Conservation (phyloP, 2,113 vertebrate genomes). For the Indicator maculatus region DNA sequence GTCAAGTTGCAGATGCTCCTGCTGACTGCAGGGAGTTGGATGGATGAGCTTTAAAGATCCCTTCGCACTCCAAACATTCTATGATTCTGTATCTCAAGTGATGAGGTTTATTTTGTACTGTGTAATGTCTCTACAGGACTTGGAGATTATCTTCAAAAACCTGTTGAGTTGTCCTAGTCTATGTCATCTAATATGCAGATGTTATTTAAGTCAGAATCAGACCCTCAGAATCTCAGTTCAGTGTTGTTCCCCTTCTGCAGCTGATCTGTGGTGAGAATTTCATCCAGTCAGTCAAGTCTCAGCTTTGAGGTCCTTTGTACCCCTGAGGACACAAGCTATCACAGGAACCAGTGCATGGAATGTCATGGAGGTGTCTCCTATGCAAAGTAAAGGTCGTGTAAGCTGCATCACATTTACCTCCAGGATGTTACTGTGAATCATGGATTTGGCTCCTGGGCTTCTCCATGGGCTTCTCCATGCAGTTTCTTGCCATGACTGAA, state of each 20-base stretch:
- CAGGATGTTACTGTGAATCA: background rate
- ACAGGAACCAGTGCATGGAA: background rate
- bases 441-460: background rate
- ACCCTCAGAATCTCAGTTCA: background rate
- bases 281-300: background rate
- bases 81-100: constrained; percentile 51
- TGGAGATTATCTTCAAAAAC: background rate
- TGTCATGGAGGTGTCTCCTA: background rate
- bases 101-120: constrained; percentile 54
- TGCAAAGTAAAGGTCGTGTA: background rate
- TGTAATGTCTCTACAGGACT: background rate
- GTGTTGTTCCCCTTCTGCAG: background rate
- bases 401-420: background rate
- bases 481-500: background rate
- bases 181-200: background rate
- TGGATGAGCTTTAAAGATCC: no score
- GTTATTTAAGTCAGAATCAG: background rate
- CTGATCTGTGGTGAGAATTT: background rate
- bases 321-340: background rate
- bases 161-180: background rate
- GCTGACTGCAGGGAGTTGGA: no score
- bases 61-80: no score
- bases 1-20: no score
- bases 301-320: background rate
- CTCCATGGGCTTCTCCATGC: background rate